A percentile compares a stretch with the other conserved stretches of the same genome.
phyloP scores from a whole-genome alignment of 2,888 invertebrate species.

The Myopa tessellatipennis region DNA sequence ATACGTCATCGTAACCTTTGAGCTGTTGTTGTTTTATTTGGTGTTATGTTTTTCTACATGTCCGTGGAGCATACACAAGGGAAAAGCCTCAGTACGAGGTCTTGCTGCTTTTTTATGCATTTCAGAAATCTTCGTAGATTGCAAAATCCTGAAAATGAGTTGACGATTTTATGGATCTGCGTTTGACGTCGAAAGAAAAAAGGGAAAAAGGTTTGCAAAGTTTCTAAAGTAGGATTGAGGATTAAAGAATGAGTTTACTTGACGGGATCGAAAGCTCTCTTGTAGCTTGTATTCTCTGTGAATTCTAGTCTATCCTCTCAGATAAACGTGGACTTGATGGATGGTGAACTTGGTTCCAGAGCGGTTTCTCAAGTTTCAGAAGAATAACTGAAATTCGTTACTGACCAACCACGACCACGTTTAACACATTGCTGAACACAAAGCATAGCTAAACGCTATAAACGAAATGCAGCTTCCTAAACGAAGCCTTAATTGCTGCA shows the following conservation, averaged over 20 bases:
- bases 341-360: too few relatives aligned
- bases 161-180: background rate
- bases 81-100: background rate
- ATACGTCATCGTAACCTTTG: background rate
- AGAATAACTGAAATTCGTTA: too few relatives aligned
- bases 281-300: too few relatives aligned
- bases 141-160: background rate
- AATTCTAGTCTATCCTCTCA: too few relatives aligned
- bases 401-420: too few relatives aligned
- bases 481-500: constrained; percentile 16
- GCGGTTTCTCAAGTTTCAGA: too few relatives aligned
- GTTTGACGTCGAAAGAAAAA: background rate
- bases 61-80: background rate
- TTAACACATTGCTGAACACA: background rate
- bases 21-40: background rate
- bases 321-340: too few relatives aligned
- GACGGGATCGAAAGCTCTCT: too few relatives aligned
- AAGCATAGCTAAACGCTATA: background rate
- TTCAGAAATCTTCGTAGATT: background rate
- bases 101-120: background rate
- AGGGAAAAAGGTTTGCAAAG: background rate
- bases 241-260: background rate
- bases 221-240: background rate
- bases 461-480: background rate
- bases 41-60: background rate